A percentile compares a stretch with the other conserved stretches of the same genome.
phyloP scores from a whole-genome alignment of 2,888 invertebrate species.

The Cerceris rybyensis region DNA sequence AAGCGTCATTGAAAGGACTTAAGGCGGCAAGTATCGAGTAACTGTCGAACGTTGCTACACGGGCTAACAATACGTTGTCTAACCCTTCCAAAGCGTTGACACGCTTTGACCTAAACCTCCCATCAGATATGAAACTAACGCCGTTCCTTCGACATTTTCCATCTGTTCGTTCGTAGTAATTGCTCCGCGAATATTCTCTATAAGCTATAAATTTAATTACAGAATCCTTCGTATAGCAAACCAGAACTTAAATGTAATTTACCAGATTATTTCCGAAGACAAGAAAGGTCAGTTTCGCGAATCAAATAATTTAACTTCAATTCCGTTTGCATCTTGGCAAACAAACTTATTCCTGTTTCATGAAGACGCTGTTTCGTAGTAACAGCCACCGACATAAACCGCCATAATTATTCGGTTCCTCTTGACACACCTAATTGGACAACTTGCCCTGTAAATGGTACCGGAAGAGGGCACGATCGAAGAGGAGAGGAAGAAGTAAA shows the following conservation, averaged over 20 bases:
- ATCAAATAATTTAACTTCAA: not conserved
- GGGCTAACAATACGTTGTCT: conserved; percentile 54
- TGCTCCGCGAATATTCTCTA: no score
- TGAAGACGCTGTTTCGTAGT: conserved; percentile 36
- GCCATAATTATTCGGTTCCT: conserved; percentile 65
- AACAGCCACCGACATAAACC: conserved; percentile 52
- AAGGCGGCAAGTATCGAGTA: conserved; percentile 66
- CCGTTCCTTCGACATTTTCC: not conserved
- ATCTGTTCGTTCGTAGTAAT: not conserved
- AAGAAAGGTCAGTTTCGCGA: not conserved
- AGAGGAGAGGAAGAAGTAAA: conserved; percentile 40
- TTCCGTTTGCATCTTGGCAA: conserved; percentile 1
- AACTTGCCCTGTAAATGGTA: conserved; percentile 68
- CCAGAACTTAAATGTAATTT: no score
- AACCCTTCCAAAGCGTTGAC: conserved; percentile 47
- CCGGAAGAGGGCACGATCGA: conserved; percentile 59
- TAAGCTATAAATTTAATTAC: no score
- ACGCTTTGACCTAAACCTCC: conserved; percentile 51
- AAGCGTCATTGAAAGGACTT: conserved; percentile 47
- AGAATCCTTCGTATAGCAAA: no score
- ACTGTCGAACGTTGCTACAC: conserved; percentile 56
- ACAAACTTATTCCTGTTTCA: conserved; percentile 11
- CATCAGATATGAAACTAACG: conserved; percentile 20
- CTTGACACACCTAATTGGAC: conserved; percentile 74
- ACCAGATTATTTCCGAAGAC: no score